These are phyloP conservation scores for Ptilodon capucinus DNA, from an alignment of 2,888 invertebrate species.

Conservation along the genomic window DNA sequence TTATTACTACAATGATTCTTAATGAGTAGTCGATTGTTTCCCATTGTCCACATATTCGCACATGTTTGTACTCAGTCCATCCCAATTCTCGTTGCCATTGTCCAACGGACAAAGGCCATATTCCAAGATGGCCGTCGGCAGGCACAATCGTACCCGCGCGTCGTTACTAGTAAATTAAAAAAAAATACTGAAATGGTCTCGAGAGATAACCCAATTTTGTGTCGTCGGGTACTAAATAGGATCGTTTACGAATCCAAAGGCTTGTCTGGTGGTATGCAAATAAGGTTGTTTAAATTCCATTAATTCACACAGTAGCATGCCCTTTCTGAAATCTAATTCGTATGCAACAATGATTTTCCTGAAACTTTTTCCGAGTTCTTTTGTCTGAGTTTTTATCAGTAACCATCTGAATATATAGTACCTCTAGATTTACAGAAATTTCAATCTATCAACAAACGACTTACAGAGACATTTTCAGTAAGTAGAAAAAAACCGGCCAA, in stretches of 20 bases:
- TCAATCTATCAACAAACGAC: too few relatives aligned
- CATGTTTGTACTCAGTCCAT: slow-evolving; percentile 55
- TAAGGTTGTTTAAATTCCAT: neutral
- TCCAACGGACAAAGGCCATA: slow-evolving; percentile 61
- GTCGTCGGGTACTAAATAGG: slow-evolving; percentile 48
- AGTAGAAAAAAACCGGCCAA: too few relatives aligned
- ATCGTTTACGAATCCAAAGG: slow-evolving; percentile 44
- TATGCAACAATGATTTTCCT: neutral
- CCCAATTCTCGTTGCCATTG: slow-evolving; percentile 69
- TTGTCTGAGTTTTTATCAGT: too few relatives aligned
- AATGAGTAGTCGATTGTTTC: slow-evolving; percentile 59
- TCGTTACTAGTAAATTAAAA: slow-evolving; percentile 28
- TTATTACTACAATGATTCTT: slow-evolving; percentile 37
- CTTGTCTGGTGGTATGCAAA: neutral
- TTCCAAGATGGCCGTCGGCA: slow-evolving; percentile 47
- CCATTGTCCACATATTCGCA: slow-evolving; percentile 56
- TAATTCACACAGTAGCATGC: neutral
- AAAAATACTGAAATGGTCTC: slow-evolving; percentile 23
- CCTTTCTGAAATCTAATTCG: neutral
- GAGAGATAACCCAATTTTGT: slow-evolving; percentile 48
- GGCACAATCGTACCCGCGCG: slow-evolving; percentile 31
- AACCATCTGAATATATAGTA: too few relatives aligned
- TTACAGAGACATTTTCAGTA: too few relatives aligned
- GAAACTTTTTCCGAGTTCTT: neutral
- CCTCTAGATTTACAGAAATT: too few relatives aligned